phyloP scores from a whole-genome alignment of 2,113 vertebrate species.

The Stictonetta naevosa region DNA sequence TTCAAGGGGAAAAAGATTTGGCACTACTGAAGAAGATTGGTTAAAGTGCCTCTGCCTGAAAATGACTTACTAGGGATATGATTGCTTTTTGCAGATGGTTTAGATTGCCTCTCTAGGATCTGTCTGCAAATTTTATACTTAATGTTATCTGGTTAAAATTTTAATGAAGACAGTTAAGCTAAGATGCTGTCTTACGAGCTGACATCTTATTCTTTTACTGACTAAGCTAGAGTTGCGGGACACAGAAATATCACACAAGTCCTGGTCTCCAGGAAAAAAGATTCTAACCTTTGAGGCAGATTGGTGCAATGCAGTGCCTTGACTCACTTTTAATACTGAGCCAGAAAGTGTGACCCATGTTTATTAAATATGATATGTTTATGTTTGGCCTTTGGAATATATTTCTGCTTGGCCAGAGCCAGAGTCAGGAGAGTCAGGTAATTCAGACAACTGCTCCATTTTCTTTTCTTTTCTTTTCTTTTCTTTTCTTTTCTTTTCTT shows the following conservation, averaged over 20 bases:
- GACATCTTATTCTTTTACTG: neutral
- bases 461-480: neutral
- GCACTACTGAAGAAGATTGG: neutral
- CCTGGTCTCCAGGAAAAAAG: neutral
- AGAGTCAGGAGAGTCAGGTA: neutral
- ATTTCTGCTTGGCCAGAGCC: neutral
- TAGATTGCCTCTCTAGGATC: neutral
- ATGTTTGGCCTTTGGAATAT: neutral
- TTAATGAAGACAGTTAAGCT: neutral
- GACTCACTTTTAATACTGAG: neutral
- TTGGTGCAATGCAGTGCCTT: neutral
- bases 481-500: too few relatives aligned
- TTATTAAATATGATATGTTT: neutral
- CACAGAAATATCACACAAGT: neutral
- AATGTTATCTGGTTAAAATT: neutral
- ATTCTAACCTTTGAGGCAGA: neutral
- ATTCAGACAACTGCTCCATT: neutral
- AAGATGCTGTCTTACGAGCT: neutral
- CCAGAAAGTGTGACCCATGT: fast-evolving
- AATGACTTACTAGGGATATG: neutral
- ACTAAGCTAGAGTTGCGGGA: neutral
- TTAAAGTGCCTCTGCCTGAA: neutral
- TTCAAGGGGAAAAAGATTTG: neutral
- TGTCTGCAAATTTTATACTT: neutral
- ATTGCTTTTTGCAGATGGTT: neutral